Base-by-base conservation (phyloP, 1,140 invertebrate genomes). In the Drosophila cardini region DNA sequence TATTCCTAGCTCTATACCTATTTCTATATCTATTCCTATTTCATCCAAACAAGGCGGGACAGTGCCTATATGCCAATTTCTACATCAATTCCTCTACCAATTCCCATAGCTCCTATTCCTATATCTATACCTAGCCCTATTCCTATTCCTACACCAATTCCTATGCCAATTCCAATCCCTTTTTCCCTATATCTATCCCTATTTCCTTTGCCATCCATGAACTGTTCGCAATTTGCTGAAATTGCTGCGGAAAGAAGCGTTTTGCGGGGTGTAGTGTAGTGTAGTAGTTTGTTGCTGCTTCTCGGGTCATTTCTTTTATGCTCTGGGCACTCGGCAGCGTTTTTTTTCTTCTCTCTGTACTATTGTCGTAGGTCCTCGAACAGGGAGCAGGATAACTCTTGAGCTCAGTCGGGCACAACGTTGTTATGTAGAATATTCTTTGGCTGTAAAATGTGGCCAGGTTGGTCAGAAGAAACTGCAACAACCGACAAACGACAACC, bases 281-380 rank as follows among this genome's bases (percentile, higher is more conserved):
- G 45, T 48, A 36, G 15, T 55, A 60, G 74, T 64, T 76, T 57
- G 72, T 36, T 61, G 61, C 76, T 68, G 61, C 76, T 68, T 68
- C 71, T 72, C 76, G 67, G 38, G 80, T 76, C 76, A 78, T 83
- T 78, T 67, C 71, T 71, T 76, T 75, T 58, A 50, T 77, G 65
- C 36, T 38, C 11, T 38, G 36, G 36, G 36, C 36, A 11, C 36
- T 38, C 36, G 36, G 36, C 26, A 85, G 21, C 21, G 21, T 26
- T 26, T 26, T 26, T 26, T 26, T 21, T 21, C 1, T 21, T 85
- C 74, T 80, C 81, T 85, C 32, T 53, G 26, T 50, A 60, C 82
- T 86, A 86, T 86, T 86, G 83, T 86, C 82, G 75, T 86, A 86
- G 83, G 83, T 86, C 82, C 83, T 86, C 68, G 65, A 63, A 76